These are phyloP conservation scores for Typhlomys cinereus DNA, from an alignment of 2,113 vertebrate genomes.

Conservation along the genomic window DNA sequence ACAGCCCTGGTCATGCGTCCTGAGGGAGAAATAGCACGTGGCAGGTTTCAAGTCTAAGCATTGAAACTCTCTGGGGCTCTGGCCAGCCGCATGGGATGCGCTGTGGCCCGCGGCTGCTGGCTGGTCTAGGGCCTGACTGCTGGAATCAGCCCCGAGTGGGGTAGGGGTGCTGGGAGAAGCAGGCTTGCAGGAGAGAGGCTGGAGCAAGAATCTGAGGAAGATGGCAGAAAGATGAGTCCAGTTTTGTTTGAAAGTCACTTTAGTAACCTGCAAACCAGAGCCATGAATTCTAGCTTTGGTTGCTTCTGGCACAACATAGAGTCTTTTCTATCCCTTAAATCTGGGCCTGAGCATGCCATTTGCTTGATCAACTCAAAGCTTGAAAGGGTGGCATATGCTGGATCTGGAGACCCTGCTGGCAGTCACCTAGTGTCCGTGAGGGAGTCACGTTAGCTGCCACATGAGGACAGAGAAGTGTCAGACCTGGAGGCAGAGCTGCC, in stretches of 20 bases:
- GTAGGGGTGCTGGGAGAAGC: neutral
- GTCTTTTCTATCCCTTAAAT: neutral
- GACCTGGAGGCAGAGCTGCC: too few species aligned
- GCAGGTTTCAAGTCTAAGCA: too few species aligned
- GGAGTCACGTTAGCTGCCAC: neutral
- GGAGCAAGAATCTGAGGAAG: neutral
- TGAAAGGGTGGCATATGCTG: neutral
- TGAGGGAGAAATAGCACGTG: too few species aligned
- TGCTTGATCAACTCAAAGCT: neutral
- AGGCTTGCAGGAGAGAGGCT: neutral
- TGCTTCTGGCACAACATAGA: neutral
- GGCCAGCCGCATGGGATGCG: too few species aligned
- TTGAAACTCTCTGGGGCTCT: too few species aligned
- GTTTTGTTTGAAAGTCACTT: neutral
- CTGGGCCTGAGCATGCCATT: too few species aligned
- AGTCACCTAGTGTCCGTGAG: neutral
- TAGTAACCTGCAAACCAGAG: neutral
- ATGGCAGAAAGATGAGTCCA: neutral
- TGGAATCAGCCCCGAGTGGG: neutral
- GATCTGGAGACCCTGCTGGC: neutral
- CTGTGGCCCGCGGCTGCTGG: too few species aligned
- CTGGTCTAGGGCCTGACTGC: too few species aligned
- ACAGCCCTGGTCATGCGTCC: too few species aligned
- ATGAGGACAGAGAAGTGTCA: rapidly evolving
- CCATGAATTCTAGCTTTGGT: neutral